Evolutionary conservation across 2,797 vertebrate genomes (phyloP).

Genomic region (Tamandua tetradactyla): DNA sequence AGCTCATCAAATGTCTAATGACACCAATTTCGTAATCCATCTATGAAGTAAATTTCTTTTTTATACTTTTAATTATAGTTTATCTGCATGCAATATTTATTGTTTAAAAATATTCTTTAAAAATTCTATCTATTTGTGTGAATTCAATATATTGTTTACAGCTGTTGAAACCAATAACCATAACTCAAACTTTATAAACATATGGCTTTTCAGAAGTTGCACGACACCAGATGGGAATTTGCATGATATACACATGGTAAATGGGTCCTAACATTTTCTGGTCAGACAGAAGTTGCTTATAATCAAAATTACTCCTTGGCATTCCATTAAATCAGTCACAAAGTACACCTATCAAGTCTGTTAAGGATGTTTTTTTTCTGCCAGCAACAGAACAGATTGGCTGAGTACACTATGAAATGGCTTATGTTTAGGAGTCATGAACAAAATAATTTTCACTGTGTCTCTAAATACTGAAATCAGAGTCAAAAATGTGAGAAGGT

Average conservation of each 20-base stretch:
- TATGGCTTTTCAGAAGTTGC: background rate
- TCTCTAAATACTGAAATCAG: background rate
- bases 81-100: background rate
- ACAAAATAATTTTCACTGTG: background rate
- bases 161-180: background rate
- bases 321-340: background rate
- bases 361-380: background rate
- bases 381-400: background rate
- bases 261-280: background rate
- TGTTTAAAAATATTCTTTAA: background rate
- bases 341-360: background rate
- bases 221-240: background rate
- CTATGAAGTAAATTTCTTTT: background rate
- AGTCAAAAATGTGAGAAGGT: background rate
- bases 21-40: background rate
- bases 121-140: background rate
- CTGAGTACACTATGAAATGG: background rate
- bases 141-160: background rate
- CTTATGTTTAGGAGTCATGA: background rate
- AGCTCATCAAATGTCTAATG: background rate
- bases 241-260: background rate
- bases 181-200: conserved; percentile 8
- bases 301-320: background rate
- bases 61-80: background rate
- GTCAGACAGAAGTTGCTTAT: background rate